Evolutionary conservation across 2,888 invertebrate genomes (phyloP), one percentile per base, ranked within the genome.

Genomic region (Timema podura): DNA sequence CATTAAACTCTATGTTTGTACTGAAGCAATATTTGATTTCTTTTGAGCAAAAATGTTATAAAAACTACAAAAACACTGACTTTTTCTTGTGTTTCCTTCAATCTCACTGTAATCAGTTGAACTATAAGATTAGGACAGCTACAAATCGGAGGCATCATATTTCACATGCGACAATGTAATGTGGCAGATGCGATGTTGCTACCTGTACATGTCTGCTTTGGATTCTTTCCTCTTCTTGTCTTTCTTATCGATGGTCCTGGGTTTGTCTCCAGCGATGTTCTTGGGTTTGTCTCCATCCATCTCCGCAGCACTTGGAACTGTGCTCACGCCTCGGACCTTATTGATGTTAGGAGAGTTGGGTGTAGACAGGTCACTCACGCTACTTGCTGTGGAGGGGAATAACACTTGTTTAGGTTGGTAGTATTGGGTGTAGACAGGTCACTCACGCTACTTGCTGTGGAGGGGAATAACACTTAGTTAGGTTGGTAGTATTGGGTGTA

Each of bases 361-460:
- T 73, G 88, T 84, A 0, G 91, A 91, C 74, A 91, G 82, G 77
- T 92, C 92, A 70, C 92, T 92, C 73, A 87, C 83, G 78, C 92
- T 92, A 80, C 92, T 92, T 0, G 90, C 92, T 92, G 77, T 30
- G 30, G 30, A 3, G 30, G 30, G 30, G 30, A 30, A 30, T 30
- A 30, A 30, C 30, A 30, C 30, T 30, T 30, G 30, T 30, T 30
- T 3, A 30, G 30, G 30, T 30, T 30, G 30, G 30, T 30, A 30
- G 3, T 3, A 30, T 30, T 30, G 30, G 30, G 1, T 30, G 30
- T 30, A 3, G 30, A 30, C 30, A 30, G 30, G 30, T 30, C 92
- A 70, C 92, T 92, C 73, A 87, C 83, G 78, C 92, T 92, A 80
- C 92, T 92, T 0, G 90, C 92, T 92, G 77, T 30, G 30, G 30